These are phyloP conservation scores for Gnathonemus echidnorhynchus DNA, from an alignment of 2,113 vertebrate genomes.

Conservation along the genomic window DNA sequence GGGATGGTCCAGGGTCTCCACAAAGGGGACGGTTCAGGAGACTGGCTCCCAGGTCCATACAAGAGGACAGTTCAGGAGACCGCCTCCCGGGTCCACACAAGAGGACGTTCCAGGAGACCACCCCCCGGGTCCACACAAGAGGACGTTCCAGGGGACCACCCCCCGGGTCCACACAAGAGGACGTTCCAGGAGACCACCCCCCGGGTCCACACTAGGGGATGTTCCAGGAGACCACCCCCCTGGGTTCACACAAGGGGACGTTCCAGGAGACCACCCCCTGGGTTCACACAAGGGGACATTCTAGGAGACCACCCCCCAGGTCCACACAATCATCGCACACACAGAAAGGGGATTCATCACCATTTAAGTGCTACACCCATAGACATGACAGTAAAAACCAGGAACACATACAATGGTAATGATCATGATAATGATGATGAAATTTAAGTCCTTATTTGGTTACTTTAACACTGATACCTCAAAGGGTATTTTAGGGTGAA, in stretches of 20 bases:
- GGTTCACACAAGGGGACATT: neutral
- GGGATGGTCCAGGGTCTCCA: neutral
- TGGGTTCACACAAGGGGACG: neutral
- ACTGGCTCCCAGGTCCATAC: neutral
- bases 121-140: neutral
- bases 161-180: neutral
- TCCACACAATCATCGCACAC: neutral
- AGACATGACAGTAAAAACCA: constrained; percentile 19
- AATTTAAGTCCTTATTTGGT: constrained; percentile 64
- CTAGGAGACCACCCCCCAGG: too few relatives aligned
- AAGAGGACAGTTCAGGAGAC: too few relatives aligned
- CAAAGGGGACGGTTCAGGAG: too few relatives aligned
- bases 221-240: too few relatives aligned
- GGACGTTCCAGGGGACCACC: too few relatives aligned
- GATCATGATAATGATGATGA: constrained; percentile 39
- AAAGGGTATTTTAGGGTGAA: constrained; percentile 46
- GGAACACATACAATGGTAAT: constrained; percentile 14
- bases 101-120: neutral
- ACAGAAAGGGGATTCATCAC: constrained; percentile 8
- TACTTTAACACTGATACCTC: constrained; percentile 72
- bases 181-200: neutral
- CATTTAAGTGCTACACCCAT: constrained; percentile 21
- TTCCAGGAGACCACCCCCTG: too few relatives aligned
- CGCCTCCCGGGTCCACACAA: too few relatives aligned
- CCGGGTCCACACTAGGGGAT: neutral